phyloP scores from a whole-genome alignment of 2,888 invertebrate genomes.

The Tryphoninae sp. region DNA sequence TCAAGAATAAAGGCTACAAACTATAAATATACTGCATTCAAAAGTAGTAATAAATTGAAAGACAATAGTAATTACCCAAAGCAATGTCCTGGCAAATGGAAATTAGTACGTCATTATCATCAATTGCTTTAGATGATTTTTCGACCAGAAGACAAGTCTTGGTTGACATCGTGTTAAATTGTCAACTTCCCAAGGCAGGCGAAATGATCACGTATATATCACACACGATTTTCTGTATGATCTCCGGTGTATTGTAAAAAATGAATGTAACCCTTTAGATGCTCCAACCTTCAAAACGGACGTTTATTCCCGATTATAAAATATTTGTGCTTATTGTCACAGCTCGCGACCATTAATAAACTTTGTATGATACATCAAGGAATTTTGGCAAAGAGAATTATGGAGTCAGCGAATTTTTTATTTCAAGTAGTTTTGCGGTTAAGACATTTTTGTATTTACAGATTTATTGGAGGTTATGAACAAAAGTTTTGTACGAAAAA shows the following conservation, averaged over 20 bases:
- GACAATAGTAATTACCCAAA: slow-evolving; percentile 79
- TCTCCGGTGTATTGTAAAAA: neutral
- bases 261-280: neutral
- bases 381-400: neutral
- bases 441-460: neutral
- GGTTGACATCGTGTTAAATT: slow-evolving; percentile 64
- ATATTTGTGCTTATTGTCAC: slow-evolving; percentile 2
- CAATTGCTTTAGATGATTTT: slow-evolving; percentile 73
- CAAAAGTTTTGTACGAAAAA: neutral
- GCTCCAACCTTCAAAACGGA: neutral
- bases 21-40: slow-evolving; percentile 9
- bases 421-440: neutral
- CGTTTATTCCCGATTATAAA: neutral
- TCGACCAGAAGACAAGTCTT: slow-evolving; percentile 64
- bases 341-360: neutral
- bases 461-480: neutral
- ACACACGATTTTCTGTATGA: neutral
- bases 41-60: slow-evolving; percentile 53
- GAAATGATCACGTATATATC: neutral
- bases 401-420: neutral
- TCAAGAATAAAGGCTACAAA: neutral
- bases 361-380: neutral
- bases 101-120: slow-evolving; percentile 81
- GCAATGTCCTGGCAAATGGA: slow-evolving; percentile 81
- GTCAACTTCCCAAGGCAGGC: slow-evolving; percentile 7